phyloP scores from a whole-genome alignment of 2,888 invertebrate species.

The Clusia tigrina region DNA sequence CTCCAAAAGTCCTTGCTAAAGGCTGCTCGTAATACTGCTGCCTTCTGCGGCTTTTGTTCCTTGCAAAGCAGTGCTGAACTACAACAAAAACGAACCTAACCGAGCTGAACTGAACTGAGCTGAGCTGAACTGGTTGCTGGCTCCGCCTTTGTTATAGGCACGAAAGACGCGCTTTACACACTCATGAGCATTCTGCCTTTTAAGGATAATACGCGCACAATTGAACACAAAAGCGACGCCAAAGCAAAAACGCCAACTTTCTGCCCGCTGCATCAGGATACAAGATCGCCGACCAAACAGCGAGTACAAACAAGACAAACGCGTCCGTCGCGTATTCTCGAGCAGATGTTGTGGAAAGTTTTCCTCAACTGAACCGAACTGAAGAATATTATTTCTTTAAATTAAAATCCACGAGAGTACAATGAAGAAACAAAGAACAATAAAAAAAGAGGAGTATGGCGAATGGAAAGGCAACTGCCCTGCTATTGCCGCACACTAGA shows the following conservation, averaged over 20 bases:
- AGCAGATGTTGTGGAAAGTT: background rate
- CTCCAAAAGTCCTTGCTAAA: slow-evolving; percentile 1
- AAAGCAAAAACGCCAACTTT: background rate
- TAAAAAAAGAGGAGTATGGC: background rate
- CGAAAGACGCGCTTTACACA: background rate
- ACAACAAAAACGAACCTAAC: too few species aligned
- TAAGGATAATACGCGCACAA: background rate
- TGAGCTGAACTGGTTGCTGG: background rate
- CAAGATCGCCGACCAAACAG: background rate
- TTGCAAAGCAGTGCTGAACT: too few species aligned
- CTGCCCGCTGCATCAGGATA: background rate
- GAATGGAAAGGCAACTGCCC: background rate
- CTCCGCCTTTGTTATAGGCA: background rate
- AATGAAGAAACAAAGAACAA: background rate
- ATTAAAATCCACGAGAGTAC: background rate
- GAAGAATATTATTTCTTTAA: background rate
- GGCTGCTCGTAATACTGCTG: background rate
- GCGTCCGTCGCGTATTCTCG: background rate
- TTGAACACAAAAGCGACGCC: background rate
- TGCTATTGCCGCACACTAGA: too few species aligned
- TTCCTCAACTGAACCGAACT: background rate
- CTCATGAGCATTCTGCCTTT: background rate
- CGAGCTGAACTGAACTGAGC: too few species aligned
- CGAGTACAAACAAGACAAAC: background rate
- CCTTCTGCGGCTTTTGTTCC: background rate